phyloP scores from a whole-genome alignment of 2,113 vertebrate species.

The Corythaeola cristata region DNA sequence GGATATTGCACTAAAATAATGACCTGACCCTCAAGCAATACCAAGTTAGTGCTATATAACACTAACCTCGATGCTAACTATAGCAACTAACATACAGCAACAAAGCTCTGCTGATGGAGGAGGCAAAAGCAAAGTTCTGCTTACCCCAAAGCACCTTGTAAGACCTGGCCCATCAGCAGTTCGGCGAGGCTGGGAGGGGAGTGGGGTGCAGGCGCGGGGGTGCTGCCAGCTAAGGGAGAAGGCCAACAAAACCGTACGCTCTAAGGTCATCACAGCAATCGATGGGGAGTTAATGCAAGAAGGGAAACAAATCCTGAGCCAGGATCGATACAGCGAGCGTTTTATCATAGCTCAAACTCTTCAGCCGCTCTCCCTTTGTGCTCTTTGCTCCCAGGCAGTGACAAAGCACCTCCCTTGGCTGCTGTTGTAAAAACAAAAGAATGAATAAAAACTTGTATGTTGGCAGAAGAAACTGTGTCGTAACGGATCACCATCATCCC shows the following conservation, averaged over 20 bases:
- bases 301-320: conserved; percentile 69
- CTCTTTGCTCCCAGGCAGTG: not conserved
- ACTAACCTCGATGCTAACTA: not conserved
- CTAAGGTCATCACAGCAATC: conserved; percentile 64
- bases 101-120: fast-evolving
- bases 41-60: not conserved
- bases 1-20: not conserved
- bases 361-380: not conserved
- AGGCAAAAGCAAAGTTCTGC: not conserved
- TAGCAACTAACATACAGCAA: not conserved
- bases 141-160: not conserved
- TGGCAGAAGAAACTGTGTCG: not conserved
- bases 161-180: not conserved
- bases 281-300: conserved; percentile 72
- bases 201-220: not conserved
- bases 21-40: not conserved
- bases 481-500: not conserved
- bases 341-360: conserved; percentile 54
- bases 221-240: not conserved
- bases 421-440: conserved; percentile 21
- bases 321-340: conserved; percentile 60
- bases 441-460: not conserved
- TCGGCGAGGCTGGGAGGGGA: not conserved
- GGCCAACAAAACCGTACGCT: conserved; percentile 9
- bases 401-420: not conserved